Conservation (phyloP, 2,888 invertebrate genomes). For the Tetranychus truncatus region DNA sequence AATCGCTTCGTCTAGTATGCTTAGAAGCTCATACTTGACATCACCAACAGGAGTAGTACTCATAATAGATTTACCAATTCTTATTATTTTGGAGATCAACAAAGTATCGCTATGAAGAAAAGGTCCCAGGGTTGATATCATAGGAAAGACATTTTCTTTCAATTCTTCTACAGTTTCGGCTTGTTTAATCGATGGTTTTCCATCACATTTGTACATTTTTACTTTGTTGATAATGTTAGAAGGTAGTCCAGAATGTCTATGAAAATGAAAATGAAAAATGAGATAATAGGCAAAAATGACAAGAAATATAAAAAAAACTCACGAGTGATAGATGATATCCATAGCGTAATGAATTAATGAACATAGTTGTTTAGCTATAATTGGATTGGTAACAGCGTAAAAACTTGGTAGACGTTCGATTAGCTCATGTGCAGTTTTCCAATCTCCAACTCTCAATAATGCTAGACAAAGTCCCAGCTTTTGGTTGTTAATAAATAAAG, state of each 20-base stretch:
- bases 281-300: background rate
- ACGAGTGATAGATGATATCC: conserved; percentile 66
- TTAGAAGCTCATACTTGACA: conserved; percentile 62
- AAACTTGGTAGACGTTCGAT: conserved; percentile 63
- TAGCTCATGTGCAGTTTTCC: conserved; percentile 63
- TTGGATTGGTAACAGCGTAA: conserved; percentile 54
- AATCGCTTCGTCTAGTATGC: conserved; percentile 66
- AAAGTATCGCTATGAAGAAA: conserved; percentile 69
- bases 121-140: conserved; percentile 66
- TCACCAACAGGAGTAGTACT: conserved; percentile 37
- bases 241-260: conserved; percentile 53
- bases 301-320: conserved; percentile 31
- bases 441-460: conserved; percentile 65
- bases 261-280: conserved; percentile 24
- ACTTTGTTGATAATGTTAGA: conserved; percentile 30
- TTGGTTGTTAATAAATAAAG: conserved; percentile 50
- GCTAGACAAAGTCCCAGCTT: conserved; percentile 83
- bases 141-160: conserved; percentile 57
- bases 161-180: conserved; percentile 54
- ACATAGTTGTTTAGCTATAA: conserved; percentile 58
- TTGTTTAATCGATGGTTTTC: conserved; percentile 32
- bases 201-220: conserved; percentile 24
- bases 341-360: conserved; percentile 60
- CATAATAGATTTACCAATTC: conserved; percentile 38
- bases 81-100: conserved; percentile 63